Evolutionary conservation across 2,888 invertebrate genomes (phyloP), one percentile per base, ranked within the genome.

Genomic region (Vandiemenella viatica): DNA sequence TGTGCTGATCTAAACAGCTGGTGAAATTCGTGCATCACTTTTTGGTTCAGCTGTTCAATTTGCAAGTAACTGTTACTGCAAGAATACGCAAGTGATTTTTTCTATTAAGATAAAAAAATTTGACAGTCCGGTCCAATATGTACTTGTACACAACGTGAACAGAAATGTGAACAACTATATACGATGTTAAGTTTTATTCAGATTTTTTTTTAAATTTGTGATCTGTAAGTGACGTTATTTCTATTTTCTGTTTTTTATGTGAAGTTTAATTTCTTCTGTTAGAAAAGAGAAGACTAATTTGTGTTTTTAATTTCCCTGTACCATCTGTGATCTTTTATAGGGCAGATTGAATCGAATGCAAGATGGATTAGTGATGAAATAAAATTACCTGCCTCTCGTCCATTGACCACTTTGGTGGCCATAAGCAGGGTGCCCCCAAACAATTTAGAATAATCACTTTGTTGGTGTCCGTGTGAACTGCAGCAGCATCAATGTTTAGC

Each of bases 321-420:
- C 48, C 48, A 48, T 51, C 48, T 51, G 51, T 51, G 51, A 51
- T 51, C 45, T 51, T 48, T 45, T 48, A 47, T 21, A 49, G 44
- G 45, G 49, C 45, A 48, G 48, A 48, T 42, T 45, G 51, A 43
- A 48, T 23, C 46, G 50, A 45, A 37, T 46, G 46, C 37, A 21
- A 41, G 22, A 18, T 23, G 47, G 22, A 40, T 22, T 16, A 38
- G 16, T 18, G 18, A 10, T 15, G 42, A 18, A 1, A 20, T 42
- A 40, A 41, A 42, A 32, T 16, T 40, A 23, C 22, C 32, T 46
- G 46, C 38, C 38, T 18, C n/a, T n/a, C n/a, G n/a, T n/a, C n/a
- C n/a, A n/a, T n/a, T n/a, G n/a, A n/a, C n/a, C n/a, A n/a, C n/a
- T 3, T 46, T 20, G 46, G 37, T 17, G 43, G 43, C 20, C 16